phyloP scores from a whole-genome alignment of 2,888 invertebrate species.

The Nebria brevicollis region DNA sequence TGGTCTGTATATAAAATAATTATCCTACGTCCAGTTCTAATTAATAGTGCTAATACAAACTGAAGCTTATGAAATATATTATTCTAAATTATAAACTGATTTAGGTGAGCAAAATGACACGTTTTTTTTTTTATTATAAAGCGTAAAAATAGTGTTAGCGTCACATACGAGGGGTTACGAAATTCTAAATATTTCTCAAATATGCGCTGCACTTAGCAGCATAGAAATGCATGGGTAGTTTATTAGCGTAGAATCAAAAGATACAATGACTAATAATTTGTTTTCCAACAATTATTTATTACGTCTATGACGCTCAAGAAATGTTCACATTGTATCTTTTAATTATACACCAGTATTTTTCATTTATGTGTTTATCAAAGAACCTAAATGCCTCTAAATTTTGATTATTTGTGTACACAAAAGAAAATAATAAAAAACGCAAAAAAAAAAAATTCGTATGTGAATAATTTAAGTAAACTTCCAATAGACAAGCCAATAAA shows the following conservation, averaged over 20 bases:
- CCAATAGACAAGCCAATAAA: conserved; percentile 49
- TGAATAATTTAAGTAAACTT: conserved; percentile 41
- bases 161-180: too few species aligned
- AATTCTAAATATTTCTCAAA: too few species aligned
- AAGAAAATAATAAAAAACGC: background rate
- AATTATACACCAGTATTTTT: background rate
- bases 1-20: background rate
- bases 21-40: background rate
- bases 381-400: background rate
- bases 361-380: background rate
- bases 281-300: too few species aligned
- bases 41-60: background rate
- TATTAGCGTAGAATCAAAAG: too few species aligned
- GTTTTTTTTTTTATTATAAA: background rate
- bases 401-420: background rate
- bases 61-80: background rate
- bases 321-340: too few species aligned
- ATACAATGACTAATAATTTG: too few species aligned
- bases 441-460: background rate
- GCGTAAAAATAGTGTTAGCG: background rate
- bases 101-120: background rate
- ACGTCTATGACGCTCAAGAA: too few species aligned
- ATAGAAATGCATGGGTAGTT: too few species aligned
- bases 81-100: background rate
- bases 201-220: too few species aligned